Evolutionary conservation across 2,888 invertebrate species (phyloP).

Genomic region (Morpho achilles): DNA sequence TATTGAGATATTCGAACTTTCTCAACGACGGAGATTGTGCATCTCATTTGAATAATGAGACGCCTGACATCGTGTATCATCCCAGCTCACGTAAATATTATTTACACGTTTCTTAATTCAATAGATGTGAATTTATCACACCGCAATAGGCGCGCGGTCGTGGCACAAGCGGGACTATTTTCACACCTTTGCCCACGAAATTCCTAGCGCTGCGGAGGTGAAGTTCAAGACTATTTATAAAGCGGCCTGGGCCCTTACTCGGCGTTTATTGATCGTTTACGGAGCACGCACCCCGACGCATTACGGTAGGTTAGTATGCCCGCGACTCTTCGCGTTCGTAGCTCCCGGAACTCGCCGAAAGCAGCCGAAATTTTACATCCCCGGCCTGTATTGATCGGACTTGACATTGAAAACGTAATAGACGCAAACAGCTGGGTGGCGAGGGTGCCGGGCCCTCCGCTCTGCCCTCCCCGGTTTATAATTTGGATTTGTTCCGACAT

Average conservation of each 20-base stretch:
- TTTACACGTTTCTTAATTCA: slow-evolving; percentile 41
- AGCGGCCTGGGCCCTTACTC: slow-evolving; percentile 63
- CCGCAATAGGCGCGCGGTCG: slow-evolving; percentile 18
- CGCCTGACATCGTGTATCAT: slow-evolving; percentile 51
- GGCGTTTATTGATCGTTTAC: slow-evolving; percentile 69
- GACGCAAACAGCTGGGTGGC: slow-evolving; percentile 72
- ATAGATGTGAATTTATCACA: slow-evolving; percentile 28
- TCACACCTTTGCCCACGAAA: slow-evolving; percentile 62
- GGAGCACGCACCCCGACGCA: slow-evolving; percentile 65
- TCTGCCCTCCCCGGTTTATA: slow-evolving; percentile 44
- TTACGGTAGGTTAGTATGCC: slow-evolving; percentile 79
- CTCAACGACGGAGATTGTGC: slow-evolving; percentile 53
- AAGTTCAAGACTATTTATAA: slow-evolving; percentile 79
- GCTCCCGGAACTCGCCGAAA: slow-evolving; percentile 71
- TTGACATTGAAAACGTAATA: slow-evolving; percentile 78
- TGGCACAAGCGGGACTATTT: slow-evolving; percentile 50
- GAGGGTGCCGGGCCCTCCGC: slow-evolving; percentile 57
- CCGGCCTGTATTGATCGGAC: slow-evolving; percentile 75
- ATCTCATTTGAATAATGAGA: slow-evolving; percentile 69
- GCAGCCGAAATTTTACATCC: slow-evolving; percentile 74
- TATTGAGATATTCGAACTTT: slow-evolving; percentile 72
- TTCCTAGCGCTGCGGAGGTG: slow-evolving; percentile 55
- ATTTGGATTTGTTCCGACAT: slow-evolving; percentile 27
- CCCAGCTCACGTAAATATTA: slow-evolving; percentile 42
- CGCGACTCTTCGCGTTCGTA: slow-evolving; percentile 53